Evolutionary conservation across 2,797 vertebrate genomes (phyloP).

Genomic region (Acestrorhynchus altus): DNA sequence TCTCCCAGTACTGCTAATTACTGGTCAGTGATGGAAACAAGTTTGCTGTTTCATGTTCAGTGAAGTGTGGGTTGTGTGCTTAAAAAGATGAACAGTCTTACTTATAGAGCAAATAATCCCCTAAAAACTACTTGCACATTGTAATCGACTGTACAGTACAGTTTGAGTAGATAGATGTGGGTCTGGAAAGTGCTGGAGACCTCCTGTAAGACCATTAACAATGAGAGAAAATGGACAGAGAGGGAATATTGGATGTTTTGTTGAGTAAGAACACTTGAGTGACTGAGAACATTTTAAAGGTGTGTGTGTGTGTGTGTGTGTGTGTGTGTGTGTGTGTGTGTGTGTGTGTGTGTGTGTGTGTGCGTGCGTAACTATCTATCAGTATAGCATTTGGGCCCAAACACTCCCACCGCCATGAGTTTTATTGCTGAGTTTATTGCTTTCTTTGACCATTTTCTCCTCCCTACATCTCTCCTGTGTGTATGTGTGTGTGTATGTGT

Average conservation of each 20-base stretch:
- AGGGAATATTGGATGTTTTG: conserved; percentile 39
- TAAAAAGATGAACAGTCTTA: no score
- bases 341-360: background rate
- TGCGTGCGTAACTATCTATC: background rate
- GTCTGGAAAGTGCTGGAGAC: background rate
- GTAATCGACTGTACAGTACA: background rate
- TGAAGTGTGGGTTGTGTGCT: no score
- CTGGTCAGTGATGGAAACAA: no score
- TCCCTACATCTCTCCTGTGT: conserved; percentile 61
- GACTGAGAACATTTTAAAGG: background rate
- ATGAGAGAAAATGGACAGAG: conserved; percentile 5
- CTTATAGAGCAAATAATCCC: no score
- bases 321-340: no score
- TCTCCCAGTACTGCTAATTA: no score
- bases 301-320: no score
- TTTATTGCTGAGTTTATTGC: conserved; percentile 70
- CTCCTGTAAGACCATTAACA: background rate
- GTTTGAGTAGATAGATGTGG: background rate
- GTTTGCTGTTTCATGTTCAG: no score
- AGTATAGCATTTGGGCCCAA: background rate
- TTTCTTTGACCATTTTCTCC: conserved; percentile 75
- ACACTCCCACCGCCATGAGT: conserved; percentile 47
- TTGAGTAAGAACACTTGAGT: conserved; percentile 14
- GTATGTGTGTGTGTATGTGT: conserved; percentile 17
- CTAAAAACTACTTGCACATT: background rate